phyloP scores from a whole-genome alignment of 2,888 invertebrate species.

The Alitta virens region DNA sequence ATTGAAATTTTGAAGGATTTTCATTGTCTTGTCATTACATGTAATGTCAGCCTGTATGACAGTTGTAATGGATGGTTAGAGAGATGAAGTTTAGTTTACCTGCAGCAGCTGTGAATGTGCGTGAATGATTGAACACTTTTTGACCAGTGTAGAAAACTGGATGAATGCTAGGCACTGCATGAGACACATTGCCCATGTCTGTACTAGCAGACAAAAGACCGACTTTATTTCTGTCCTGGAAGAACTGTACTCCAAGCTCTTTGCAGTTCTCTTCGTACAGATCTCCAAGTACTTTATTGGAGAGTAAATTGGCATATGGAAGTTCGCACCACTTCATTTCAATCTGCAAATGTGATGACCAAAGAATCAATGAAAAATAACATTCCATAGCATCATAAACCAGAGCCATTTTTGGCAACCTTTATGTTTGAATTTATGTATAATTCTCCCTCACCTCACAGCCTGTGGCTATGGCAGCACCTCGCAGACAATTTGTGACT shows the following conservation, averaged over 20 bases:
- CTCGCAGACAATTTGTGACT: slow-evolving; percentile 35
- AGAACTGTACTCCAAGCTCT: slow-evolving; percentile 28
- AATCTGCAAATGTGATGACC: slow-evolving; percentile 22
- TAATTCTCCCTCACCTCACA: slow-evolving; percentile 32
- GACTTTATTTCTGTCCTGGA: background rate
- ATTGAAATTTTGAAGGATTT: too few relatives aligned
- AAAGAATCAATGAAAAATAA: too few relatives aligned
- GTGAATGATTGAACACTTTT: slow-evolving; percentile 32
- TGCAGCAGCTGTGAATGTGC: slow-evolving; percentile 31
- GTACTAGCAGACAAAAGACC: slow-evolving; percentile 28
- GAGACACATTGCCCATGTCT: slow-evolving; percentile 42
- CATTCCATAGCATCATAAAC: background rate
- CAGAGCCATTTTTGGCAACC: background rate
- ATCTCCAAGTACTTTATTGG: slow-evolving; percentile 39
- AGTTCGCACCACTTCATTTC: slow-evolving; percentile 33
- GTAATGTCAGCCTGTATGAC: too few relatives aligned
- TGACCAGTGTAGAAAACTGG: slow-evolving; percentile 31
- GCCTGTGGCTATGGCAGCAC: slow-evolving; percentile 42
- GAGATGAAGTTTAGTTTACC: slow-evolving; percentile 18
- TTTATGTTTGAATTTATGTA: background rate
- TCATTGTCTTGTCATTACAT: too few relatives aligned
- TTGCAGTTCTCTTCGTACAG: slow-evolving; percentile 42
- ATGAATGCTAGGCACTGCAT: slow-evolving; percentile 39
- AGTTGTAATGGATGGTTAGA: too few relatives aligned
- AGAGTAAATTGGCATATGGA: slow-evolving; percentile 39